These are phyloP conservation scores for Tympanuchus pallidicinctus DNA, from an alignment of 2,113 vertebrate genomes.

Conservation along the genomic window DNA sequence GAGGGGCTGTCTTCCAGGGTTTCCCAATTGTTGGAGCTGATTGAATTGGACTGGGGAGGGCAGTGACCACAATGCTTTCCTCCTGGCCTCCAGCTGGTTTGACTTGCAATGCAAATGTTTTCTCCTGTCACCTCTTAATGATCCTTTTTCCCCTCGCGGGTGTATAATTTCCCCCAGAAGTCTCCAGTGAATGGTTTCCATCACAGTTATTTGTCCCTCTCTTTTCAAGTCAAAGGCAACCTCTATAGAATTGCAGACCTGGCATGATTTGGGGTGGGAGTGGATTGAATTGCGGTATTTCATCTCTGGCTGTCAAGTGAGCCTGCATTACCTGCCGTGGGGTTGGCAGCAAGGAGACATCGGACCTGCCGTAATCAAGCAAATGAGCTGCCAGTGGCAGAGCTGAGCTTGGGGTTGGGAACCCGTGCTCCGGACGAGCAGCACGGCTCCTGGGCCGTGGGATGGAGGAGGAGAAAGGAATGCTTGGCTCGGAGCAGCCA, in stretches of 20 bases:
- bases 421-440: accelerated
- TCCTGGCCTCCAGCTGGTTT: constrained; percentile 60
- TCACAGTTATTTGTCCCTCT: constrained; percentile 46
- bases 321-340: neutral
- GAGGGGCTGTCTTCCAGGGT: constrained; percentile 55
- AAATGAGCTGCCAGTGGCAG: neutral
- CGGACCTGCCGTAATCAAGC: neutral
- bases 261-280: constrained; percentile 23
- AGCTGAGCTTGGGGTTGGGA: accelerated
- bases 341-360: neutral
- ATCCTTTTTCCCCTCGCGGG: constrained; percentile 26
- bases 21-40: constrained; percentile 53
- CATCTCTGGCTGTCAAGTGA: neutral
- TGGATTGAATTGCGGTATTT: constrained; percentile 31
- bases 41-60: constrained; percentile 64
- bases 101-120: constrained; percentile 67
- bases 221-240: neutral
- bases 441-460: neutral
- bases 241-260: constrained; percentile 15
- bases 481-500: neutral
- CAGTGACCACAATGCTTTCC: constrained; percentile 60
- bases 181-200: constrained; percentile 53
- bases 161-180: constrained; percentile 55
- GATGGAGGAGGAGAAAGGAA: constrained; percentile 59
- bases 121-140: constrained; percentile 60